These are phyloP conservation scores for Rhyzopertha dominica DNA, from an alignment of 1,140 invertebrate genomes.

Conservation along the genomic window DNA sequence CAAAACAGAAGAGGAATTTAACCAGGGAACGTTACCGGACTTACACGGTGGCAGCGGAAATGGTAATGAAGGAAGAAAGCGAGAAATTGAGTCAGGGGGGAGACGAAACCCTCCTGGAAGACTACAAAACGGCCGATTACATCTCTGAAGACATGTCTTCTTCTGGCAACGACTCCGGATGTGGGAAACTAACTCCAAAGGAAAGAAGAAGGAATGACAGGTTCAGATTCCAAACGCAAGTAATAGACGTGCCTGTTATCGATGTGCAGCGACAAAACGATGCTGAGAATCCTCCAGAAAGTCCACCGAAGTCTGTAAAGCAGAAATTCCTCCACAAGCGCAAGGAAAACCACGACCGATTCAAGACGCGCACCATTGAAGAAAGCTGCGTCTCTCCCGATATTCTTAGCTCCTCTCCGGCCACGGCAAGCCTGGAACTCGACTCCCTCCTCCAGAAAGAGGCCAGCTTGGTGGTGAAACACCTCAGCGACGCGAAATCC, in stretches of 20 bases:
- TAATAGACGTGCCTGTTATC: conserved; percentile 46
- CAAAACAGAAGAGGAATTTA: conserved; percentile 67
- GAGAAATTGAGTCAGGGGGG: conserved; percentile 19
- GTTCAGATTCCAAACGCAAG: conserved; percentile 65
- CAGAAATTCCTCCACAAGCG: conserved; percentile 52
- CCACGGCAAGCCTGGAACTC: conserved; percentile 39
- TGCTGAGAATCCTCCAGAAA: conserved; percentile 3
- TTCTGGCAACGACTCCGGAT: neutral
- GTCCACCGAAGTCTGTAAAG: neutral
- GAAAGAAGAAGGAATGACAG: conserved; percentile 62
- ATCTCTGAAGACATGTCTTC: conserved; percentile 3
- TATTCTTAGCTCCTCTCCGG: conserved; percentile 21
- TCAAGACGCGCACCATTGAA: conserved; percentile 58
- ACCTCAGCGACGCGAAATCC: conserved; percentile 47
- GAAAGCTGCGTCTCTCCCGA: conserved; percentile 43
- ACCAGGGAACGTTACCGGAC: conserved; percentile 73
- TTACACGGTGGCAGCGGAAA: conserved; percentile 65
- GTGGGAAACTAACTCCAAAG: conserved; percentile 55
- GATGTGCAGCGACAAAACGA: conserved; percentile 16
- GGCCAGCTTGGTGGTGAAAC: conserved; percentile 52
- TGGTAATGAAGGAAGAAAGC: conserved; percentile 41
- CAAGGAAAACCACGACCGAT: conserved; percentile 57
- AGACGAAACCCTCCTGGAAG: conserved; percentile 29
- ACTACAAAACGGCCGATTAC: conserved; percentile 41
- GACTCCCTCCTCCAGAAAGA: conserved; percentile 50